Evolutionary conservation across 1,140 invertebrate genomes (phyloP).

Genomic region (Caenorhabditis brenneri): DNA sequence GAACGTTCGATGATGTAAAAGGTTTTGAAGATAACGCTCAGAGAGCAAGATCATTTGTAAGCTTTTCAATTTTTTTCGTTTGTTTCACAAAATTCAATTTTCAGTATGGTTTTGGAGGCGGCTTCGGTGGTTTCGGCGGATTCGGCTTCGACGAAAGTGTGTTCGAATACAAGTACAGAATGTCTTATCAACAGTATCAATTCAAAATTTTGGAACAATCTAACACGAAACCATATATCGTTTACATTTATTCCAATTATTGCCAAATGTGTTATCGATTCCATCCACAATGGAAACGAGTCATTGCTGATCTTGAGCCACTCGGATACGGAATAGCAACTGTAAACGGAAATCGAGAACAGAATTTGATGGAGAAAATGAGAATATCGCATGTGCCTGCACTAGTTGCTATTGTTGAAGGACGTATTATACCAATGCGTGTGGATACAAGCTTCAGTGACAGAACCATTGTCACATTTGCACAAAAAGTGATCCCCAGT

Average conservation of each 20-base stretch:
- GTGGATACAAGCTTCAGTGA: slow-evolving; percentile 15
- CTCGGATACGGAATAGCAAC: slow-evolving; percentile 66
- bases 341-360: slow-evolving; percentile 63
- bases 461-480: slow-evolving; percentile 61
- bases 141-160: slow-evolving; percentile 54
- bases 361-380: slow-evolving; percentile 66
- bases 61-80: not conserved
- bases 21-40: slow-evolving; percentile 38
- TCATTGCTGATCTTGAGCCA: slow-evolving; percentile 64
- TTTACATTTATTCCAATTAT: slow-evolving; percentile 66
- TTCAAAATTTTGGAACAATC: slow-evolving; percentile 60
- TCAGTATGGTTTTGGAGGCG: slow-evolving; percentile 26
- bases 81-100: not conserved
- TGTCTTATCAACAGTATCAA: slow-evolving; percentile 61
- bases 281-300: slow-evolving; percentile 62
- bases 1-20: slow-evolving; percentile 53
- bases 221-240: slow-evolving; percentile 62
- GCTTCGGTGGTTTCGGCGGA: slow-evolving; percentile 59
- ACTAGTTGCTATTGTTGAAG: slow-evolving; percentile 64
- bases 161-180: slow-evolving; percentile 62
- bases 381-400: slow-evolving; percentile 61
- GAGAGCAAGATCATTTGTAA: slow-evolving; percentile 19
- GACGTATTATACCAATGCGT: slow-evolving; percentile 62
- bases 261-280: slow-evolving; percentile 61
- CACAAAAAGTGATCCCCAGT: slow-evolving; percentile 65